phyloP scores from a whole-genome alignment of 2,797 vertebrate species.

The Cuniculus paca region DNA sequence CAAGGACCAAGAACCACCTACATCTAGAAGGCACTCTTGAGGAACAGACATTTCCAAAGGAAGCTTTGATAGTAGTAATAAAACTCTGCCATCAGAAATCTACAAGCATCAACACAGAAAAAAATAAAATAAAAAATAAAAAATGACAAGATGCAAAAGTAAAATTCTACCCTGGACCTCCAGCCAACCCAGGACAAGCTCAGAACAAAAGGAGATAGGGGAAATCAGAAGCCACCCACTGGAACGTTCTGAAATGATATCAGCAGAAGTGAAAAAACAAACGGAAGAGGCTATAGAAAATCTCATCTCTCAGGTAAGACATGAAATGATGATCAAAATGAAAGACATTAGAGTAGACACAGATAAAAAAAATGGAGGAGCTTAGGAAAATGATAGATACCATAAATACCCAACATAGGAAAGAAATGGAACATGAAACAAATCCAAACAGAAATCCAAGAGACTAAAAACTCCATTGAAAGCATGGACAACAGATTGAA shows the following conservation, averaged over 20 bases:
- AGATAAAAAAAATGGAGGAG: neutral
- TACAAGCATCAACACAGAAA: neutral
- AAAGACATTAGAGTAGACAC: neutral
- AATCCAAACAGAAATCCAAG: neutral
- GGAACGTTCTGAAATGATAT: neutral
- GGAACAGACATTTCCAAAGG: neutral
- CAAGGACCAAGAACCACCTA: neutral
- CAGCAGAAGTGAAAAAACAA: neutral
- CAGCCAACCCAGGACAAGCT: neutral
- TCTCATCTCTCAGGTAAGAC: neutral
- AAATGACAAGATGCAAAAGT: neutral
- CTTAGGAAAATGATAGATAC: no score
- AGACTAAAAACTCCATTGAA: neutral
- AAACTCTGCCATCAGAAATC: neutral
- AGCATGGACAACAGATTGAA: neutral
- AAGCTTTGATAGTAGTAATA: neutral
- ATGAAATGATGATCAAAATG: neutral
- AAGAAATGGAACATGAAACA: neutral
- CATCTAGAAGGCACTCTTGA: neutral
- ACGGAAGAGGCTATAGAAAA: neutral
- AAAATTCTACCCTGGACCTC: neutral
- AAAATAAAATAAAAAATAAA: neutral
- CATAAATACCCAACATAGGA: no score
- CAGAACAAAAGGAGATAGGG: neutral
- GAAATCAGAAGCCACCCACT: neutral